A percentile compares a stretch with the other conserved stretches of the same genome.
phyloP scores from a whole-genome alignment of 2,888 invertebrate species.

The Timema cristinae region DNA sequence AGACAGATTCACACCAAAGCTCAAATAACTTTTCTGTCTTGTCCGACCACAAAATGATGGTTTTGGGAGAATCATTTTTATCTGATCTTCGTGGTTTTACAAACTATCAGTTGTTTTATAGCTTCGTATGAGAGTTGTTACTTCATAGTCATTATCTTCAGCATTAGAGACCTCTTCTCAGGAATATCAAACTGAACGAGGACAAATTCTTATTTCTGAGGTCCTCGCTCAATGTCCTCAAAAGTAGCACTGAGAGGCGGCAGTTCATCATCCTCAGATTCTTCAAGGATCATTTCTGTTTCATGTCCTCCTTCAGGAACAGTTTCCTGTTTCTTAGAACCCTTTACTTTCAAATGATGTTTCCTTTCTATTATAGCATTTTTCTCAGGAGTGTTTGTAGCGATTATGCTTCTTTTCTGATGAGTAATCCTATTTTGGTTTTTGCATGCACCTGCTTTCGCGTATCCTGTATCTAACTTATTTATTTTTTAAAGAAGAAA shows the following conservation, averaged over 20 bases:
- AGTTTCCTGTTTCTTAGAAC: background rate
- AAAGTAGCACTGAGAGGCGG: background rate
- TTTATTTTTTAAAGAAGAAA: too few relatives aligned
- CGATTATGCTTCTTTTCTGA: background rate
- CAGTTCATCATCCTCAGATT: background rate
- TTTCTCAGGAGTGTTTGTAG: background rate
- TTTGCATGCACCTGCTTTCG: background rate
- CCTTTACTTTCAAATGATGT: background rate
- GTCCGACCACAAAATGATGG: background rate
- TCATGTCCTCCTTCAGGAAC: background rate
- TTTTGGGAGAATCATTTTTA: background rate
- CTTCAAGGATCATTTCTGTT: background rate
- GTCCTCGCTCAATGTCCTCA: slow-evolving; percentile 4
- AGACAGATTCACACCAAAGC: slow-evolving; percentile 1
- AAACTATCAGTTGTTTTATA: background rate
- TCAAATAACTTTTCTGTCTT: slow-evolving; percentile 5
- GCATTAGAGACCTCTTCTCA: background rate
- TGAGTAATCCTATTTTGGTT: background rate
- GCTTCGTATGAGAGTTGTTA: background rate
- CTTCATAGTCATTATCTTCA: background rate
- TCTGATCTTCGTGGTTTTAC: background rate
- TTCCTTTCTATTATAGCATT: background rate
- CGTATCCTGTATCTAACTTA: background rate
- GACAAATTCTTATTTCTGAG: background rate
- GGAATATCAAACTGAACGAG: background rate